Conservation (phyloP, 2,113 vertebrate genomes). For the Oriolus oriolus region DNA sequence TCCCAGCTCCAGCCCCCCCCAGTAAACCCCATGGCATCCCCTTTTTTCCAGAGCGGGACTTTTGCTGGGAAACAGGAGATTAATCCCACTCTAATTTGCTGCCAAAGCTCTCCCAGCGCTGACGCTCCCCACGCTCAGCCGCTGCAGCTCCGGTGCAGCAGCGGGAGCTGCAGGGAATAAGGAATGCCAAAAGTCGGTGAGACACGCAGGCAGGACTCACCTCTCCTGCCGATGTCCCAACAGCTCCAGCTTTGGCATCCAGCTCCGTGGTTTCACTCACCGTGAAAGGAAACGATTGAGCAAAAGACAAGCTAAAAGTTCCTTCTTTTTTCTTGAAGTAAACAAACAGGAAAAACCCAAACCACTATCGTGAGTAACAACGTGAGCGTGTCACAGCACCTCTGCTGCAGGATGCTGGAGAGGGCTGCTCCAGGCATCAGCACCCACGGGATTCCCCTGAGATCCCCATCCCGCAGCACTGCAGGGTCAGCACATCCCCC, state of each 20-base stretch:
- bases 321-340: not conserved
- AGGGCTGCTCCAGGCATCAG: not conserved
- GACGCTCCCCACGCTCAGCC: not conserved
- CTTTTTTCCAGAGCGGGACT: not conserved
- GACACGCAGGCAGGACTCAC: not conserved
- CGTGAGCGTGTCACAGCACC: fast-evolving
- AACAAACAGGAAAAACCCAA: not conserved
- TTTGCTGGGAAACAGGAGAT: not conserved
- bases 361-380: fast-evolving
- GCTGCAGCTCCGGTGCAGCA: not conserved
- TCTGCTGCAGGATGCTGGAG: not conserved
- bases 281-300: not conserved
- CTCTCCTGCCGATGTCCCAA: not conserved
- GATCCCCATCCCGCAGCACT: not conserved
- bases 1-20: not conserved
- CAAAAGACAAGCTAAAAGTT: not conserved
- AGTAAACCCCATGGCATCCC: fast-evolving
- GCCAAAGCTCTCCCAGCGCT: not conserved
- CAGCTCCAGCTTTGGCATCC: not conserved
- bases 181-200: not conserved
- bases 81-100: not conserved
- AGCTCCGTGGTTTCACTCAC: not conserved
- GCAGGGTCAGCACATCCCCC: fast-evolving
- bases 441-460: fast-evolving
- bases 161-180: fast-evolving